These are phyloP conservation scores for Ptilorrhoa leucosticta DNA, from an alignment of 2,113 vertebrate species.

Conservation along the genomic window DNA sequence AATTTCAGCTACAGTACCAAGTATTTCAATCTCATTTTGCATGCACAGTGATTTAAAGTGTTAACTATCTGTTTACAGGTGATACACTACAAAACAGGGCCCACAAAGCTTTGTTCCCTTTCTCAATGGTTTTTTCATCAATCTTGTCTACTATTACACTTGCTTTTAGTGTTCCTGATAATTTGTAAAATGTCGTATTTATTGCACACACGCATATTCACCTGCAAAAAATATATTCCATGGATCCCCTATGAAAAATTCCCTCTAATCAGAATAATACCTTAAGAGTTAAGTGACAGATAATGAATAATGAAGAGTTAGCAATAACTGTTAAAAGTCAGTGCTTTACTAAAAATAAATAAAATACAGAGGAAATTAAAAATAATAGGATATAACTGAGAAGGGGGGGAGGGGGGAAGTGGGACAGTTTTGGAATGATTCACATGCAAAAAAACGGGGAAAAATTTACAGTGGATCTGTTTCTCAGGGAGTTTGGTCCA, in stretches of 20 bases:
- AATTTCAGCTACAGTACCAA: slow-evolving; percentile 12
- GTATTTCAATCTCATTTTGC: slow-evolving; percentile 27
- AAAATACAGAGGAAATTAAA: neutral
- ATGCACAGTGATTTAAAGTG: neutral
- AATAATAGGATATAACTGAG: neutral
- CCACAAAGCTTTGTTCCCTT: neutral
- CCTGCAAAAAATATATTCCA: neutral
- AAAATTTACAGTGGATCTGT: neutral
- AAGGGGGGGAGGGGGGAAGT: rapidly evolving
- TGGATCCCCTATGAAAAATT: neutral
- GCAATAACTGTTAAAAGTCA: neutral
- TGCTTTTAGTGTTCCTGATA: neutral
- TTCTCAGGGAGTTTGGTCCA: slow-evolving; percentile 11
- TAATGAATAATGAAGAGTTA: neutral
- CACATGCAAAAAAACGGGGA: neutral
- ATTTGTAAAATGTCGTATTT: neutral
- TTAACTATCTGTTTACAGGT: neutral
- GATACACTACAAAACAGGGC: neutral
- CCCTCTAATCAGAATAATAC: neutral
- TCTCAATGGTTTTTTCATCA: neutral
- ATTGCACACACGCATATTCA: neutral
- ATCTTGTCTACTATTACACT: neutral
- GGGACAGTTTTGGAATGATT: neutral
- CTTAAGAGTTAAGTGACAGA: neutral
- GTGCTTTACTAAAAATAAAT: neutral